Base-by-base conservation (phyloP, 2,888 invertebrate species). In the Junonia oenone region DNA sequence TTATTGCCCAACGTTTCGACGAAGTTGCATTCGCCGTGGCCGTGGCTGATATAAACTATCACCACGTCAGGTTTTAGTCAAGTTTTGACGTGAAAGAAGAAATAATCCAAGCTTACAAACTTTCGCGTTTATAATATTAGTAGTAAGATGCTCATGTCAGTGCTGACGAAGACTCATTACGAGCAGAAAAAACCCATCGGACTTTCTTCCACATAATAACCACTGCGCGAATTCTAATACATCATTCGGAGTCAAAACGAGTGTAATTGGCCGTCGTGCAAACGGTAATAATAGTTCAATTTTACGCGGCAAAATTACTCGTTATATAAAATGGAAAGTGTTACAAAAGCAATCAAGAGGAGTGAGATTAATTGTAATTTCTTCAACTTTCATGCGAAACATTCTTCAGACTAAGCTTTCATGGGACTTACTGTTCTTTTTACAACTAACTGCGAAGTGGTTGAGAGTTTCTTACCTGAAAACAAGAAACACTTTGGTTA, bases 271-370 rank as follows among this genome's bases (percentile, higher is more conserved):
- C 40, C 37, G 52, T 17, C 50, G 50, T 53, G 35, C 46, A 33
- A 56, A 45, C 48, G 54, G 46, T 57, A 55, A 51, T 54, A 47
- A 43, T 35, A 46, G 46, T 55, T 59, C 56, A 55, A 55, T 52
- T 45, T 52, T 37, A 37, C 31, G 47, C 45, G 14, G 14, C 45
- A 27, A 45, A 47, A 56, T 56, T 46, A 51, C 46, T 46, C 13
- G 51, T 51, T 51, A 51, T 14, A 26, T 45, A 51, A 56, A 51
- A 56, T 15, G 37, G 56, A 56, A 56, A 56, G 56, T 56, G 40
- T 46, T 46, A 31, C 46, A 33, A 47, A 56, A 15, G 51, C 46
- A 43, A 26, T 50, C 50, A 40, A 40, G 14, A 29, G 13, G 5
- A 6, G 22, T 15, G 19, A 6, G 9, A 47, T 38, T 22, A 38